Base-by-base conservation (phyloP, 2,113 vertebrate genomes). In the Danionella cerebrum region DNA sequence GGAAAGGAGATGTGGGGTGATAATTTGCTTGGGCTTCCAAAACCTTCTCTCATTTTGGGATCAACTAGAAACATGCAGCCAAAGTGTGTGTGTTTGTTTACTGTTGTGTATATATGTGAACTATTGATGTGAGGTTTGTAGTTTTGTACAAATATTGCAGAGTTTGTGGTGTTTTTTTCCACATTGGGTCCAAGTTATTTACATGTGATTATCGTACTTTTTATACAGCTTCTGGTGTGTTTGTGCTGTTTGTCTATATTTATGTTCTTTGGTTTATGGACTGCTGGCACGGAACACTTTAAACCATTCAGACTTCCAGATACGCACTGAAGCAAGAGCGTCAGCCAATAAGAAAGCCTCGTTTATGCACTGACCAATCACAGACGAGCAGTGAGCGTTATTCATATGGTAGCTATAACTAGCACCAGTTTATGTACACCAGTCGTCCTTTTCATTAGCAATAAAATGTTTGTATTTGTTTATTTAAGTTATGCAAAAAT, bases 381-480 rank as follows among this genome's bases (percentile, higher is more conserved):
- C 76, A 57, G 81, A 76, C 71, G 70, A 31, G 63, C 72, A 67
- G 60, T 70, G 52, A 41, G 72, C 67, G 66, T 79, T 57, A 69
- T 78, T 77, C 79, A 65, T 84, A 72, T 71, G 65, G 74, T 76
- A 72, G 72, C 65, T 67, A 78, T 76, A 75, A 72, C 87, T 84
- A 89, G 84, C 75, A 84, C 86, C 84, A 85, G 71, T 91, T 90
- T 88, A 87, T 91, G 90, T 89, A 89, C 90, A 89, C 89, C 84
- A 83, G 87, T 83, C 87, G 84, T 87, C 90, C 85, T 84, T 89
- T 84, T 87, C 72, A 38, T 16, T 63, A 31, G 76, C 78, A 80
- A 78, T 80, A 80, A 78, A 60, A 62, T 21, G 44, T 64, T 67
- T 50, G 19, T 18, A 62, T 21, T 67, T 50, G 19, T 50, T 51